These are phyloP conservation scores for Psylliodes chrysocephalus DNA, from an alignment of 2,888 invertebrate genomes.

Conservation along the genomic window DNA sequence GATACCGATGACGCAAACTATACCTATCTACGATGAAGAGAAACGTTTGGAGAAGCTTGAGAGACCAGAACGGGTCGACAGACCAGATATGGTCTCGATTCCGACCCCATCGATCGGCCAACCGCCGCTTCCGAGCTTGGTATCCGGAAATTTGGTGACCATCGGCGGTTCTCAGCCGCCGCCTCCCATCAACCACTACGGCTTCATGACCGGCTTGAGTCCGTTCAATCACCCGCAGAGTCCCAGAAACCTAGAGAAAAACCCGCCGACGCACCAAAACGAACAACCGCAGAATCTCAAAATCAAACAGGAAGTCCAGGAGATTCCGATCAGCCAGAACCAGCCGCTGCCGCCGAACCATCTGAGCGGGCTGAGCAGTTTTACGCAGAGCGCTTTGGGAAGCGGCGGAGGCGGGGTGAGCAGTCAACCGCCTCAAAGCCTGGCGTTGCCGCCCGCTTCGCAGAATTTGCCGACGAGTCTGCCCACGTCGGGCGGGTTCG, in stretches of 20 bases:
- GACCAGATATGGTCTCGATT: constrained; percentile 60
- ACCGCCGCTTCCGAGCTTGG: constrained; percentile 68
- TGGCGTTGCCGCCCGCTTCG: constrained; percentile 42
- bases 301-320: constrained; percentile 75
- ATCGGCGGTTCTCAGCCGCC: constrained; percentile 67
- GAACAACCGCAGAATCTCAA: constrained; percentile 79
- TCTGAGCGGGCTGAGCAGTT: constrained; percentile 40
- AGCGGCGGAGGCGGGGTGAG: constrained; percentile 17
- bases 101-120: constrained; percentile 64
- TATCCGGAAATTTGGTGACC: constrained; percentile 71
- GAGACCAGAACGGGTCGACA: constrained; percentile 50
- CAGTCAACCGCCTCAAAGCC: constrained; percentile 29
- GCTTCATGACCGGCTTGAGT: constrained; percentile 67
- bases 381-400: constrained; percentile 31
- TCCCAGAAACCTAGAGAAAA: constrained; percentile 54
- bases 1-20: constrained; percentile 54
- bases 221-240: constrained; percentile 56
- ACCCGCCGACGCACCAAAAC: constrained; percentile 55
- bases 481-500: constrained; percentile 43
- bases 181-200: constrained; percentile 69
- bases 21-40: constrained; percentile 55
- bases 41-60: constrained; percentile 55
- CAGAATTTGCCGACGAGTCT: constrained; percentile 40
- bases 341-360: constrained; percentile 44
- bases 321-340: constrained; percentile 55